Evolutionary conservation across 2,113 vertebrate species (phyloP).

Genomic region (Anarrhichthys ocellatus): DNA sequence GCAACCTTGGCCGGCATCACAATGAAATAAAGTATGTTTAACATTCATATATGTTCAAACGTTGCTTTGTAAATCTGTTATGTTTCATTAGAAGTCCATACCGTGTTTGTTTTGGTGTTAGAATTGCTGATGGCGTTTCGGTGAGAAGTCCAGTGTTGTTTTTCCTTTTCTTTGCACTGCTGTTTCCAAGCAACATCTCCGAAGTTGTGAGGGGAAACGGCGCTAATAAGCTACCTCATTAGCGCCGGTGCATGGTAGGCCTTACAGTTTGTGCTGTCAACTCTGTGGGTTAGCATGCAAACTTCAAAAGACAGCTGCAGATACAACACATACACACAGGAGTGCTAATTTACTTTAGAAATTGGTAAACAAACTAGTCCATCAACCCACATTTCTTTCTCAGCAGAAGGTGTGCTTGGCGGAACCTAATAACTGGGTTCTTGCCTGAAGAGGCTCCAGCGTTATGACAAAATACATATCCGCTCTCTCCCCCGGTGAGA

Average conservation of each 20-base stretch:
- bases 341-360: conserved; percentile 67
- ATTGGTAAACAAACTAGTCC: conserved; percentile 69
- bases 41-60: conserved; percentile 40
- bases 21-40: conserved; percentile 29
- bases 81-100: conserved; percentile 36
- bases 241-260: conserved; percentile 66
- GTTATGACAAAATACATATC: conserved; percentile 45
- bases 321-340: conserved; percentile 46
- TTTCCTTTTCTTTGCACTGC: conserved; percentile 33
- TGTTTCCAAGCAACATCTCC: conserved; percentile 74
- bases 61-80: background rate
- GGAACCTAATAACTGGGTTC: conserved; percentile 40
- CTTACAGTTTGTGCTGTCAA: conserved; percentile 66
- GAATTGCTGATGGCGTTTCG: conserved; percentile 53
- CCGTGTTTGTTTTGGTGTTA: conserved; percentile 22
- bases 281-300: conserved; percentile 65
- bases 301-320: conserved; percentile 73
- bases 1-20: conserved; percentile 4
- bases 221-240: conserved; percentile 80
- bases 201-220: conserved; percentile 58
- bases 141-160: conserved; percentile 55
- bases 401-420: conserved; percentile 30
- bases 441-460: conserved; percentile 51
- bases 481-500: conserved; percentile 54
- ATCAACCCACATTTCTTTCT: conserved; percentile 56